Percentiles rank a stretch among this genome's conserved stretches.
Conservation (phyloP, 2,888 invertebrate species). For the Griposia aprilina region DNA sequence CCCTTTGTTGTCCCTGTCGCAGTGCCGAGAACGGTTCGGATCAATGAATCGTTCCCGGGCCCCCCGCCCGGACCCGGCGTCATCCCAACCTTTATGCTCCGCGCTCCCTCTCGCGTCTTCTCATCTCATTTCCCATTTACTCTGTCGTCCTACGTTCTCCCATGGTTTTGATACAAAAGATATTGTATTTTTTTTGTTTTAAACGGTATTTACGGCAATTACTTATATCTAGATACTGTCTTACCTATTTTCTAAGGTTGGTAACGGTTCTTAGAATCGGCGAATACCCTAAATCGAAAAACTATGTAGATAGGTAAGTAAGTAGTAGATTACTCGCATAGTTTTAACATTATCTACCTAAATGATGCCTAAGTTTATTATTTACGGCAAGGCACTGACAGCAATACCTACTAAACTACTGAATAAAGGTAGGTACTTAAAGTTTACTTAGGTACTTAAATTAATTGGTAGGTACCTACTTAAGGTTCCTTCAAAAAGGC, state of each 20-base stretch:
- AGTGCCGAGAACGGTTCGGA: conserved; percentile 87
- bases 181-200: conserved; percentile 42
- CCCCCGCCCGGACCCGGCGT: conserved; percentile 80
- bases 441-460: background rate
- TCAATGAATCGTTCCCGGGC: conserved; percentile 89
- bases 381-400: background rate
- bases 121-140: conserved; percentile 68
- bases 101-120: conserved; percentile 73
- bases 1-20: conserved; percentile 82
- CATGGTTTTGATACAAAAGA: conserved; percentile 46
- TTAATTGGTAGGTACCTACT: background rate
- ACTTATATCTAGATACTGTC: background rate
- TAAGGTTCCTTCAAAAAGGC: too few species aligned
- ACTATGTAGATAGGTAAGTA: background rate
- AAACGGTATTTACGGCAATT: conserved; percentile 21
- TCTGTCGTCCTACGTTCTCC: conserved; percentile 53
- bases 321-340: background rate
- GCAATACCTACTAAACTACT: background rate
- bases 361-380: background rate
- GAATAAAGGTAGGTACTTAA: background rate
- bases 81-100: conserved; percentile 74
- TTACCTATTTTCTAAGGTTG: background rate
- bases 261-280: background rate
- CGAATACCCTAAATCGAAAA: too few species aligned
- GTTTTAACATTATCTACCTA: background rate